Conservation (phyloP, 35 echinoderm and acorn worm genomes). For the Apostichopus japonicus region DNA sequence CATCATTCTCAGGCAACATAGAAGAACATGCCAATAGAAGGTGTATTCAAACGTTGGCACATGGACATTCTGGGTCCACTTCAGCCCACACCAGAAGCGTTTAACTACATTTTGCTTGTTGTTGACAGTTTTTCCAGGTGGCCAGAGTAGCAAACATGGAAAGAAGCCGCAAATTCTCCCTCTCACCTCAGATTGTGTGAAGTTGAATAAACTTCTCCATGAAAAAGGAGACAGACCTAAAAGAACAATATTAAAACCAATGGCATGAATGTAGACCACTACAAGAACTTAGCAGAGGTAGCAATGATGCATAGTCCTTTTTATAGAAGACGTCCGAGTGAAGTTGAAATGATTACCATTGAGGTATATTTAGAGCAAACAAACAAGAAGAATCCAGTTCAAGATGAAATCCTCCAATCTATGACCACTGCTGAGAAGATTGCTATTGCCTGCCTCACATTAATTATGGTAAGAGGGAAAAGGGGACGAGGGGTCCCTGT, state of each 20-base stretch:
- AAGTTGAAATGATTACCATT: constrained; percentile 44
- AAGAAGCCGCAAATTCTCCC: constrained; percentile 49
- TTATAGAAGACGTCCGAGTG: constrained; percentile 17
- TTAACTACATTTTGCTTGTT: constrained; percentile 61
- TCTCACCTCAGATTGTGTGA: constrained; percentile 51
- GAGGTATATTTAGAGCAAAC: constrained; percentile 12
- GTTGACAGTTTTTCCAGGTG: constrained; percentile 70
- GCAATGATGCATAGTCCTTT: constrained; percentile 7
- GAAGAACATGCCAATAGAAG: constrained; percentile 55
- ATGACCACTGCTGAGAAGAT: constrained; percentile 19
- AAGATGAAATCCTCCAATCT: constrained; percentile 47
- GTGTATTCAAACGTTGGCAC: constrained; percentile 53
- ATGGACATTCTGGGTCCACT: constrained; percentile 67
- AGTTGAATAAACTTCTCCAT: constrained; percentile 26
- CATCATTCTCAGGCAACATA: constrained; percentile 53
- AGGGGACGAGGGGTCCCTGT: constrained; percentile 67
- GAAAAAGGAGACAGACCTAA: constrained; percentile 5
- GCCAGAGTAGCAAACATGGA: constrained; percentile 42
- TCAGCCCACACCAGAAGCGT: constrained; percentile 32
- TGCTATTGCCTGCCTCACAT: neutral
- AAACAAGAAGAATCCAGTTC: constrained; percentile 30
- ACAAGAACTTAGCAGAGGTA: constrained; percentile 19
- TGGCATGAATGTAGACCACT: constrained; percentile 30
- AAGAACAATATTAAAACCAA: neutral
- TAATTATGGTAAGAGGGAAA: constrained; percentile 40